Percentiles rank a stretch among this genome's conserved stretches.
These are phyloP conservation scores for Archocentrus centrarchus DNA, from an alignment of 2,113 vertebrate species.

Conservation along the genomic window DNA sequence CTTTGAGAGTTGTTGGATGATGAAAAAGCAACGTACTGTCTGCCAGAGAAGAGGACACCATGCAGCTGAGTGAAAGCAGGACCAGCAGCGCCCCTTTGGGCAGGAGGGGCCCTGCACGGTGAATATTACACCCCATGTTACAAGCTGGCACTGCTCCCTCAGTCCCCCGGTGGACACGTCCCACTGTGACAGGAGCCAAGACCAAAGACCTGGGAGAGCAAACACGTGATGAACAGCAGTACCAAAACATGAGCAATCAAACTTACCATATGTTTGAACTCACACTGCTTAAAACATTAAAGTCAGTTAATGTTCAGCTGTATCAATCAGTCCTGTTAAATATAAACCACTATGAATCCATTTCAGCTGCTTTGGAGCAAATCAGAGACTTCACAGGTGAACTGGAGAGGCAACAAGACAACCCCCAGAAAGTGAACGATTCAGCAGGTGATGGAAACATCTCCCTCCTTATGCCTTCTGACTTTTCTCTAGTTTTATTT, in stretches of 20 bases:
- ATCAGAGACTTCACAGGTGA: no score
- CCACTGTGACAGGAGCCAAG: conserved; percentile 81
- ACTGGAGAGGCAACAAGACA: no score
- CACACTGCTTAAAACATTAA: background rate
- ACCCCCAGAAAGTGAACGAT: no score
- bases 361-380: no score
- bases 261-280: conserved; percentile 60
- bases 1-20: background rate
- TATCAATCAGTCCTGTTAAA: no score
- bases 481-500: no score
- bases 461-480: no score
- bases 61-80: conserved; percentile 85
- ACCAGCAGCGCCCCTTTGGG: conserved; percentile 76
- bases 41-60: conserved; percentile 81
- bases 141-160: conserved; percentile 83
- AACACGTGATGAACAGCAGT: conserved; percentile 51
- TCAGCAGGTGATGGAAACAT: no score
- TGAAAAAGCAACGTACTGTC: conserved; percentile 86
- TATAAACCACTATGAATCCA: no score
- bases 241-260: conserved; percentile 60
- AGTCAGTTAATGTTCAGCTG: no score
- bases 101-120: conserved; percentile 70
- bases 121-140: conserved; percentile 90
- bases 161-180: conserved; percentile 76
- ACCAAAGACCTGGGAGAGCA: conserved; percentile 78